Conservation (phyloP, 2,113 vertebrate species). For the Hippocampus zosterae region DNA sequence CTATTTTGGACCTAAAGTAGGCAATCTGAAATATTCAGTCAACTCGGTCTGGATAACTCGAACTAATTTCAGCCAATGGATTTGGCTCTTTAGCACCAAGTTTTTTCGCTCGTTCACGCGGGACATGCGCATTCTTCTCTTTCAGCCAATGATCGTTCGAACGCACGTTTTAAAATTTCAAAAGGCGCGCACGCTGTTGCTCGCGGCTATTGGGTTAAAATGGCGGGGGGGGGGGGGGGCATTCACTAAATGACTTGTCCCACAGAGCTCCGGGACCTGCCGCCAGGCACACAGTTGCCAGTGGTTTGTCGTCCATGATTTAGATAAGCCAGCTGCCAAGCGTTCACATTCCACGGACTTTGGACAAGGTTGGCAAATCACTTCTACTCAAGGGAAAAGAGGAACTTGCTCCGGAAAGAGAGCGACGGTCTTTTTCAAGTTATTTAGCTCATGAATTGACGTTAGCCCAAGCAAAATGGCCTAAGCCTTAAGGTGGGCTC, state of each 20-base stretch:
- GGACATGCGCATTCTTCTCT: too few species aligned
- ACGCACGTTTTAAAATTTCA: background rate
- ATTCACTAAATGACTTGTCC: too few species aligned
- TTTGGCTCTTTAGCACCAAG: too few species aligned
- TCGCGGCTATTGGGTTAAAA: background rate
- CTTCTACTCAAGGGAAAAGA: background rate
- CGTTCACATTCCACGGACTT: conserved; percentile 47
- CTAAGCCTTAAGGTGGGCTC: too few species aligned
- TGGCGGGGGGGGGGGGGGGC: background rate
- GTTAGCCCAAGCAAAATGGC: too few species aligned
- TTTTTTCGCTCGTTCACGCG: too few species aligned
- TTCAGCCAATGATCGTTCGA: too few species aligned
- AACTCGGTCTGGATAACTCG: too few species aligned
- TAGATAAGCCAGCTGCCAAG: conserved; percentile 66
- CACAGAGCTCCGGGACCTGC: conserved; percentile 16
- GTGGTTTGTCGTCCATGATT: conserved; percentile 69
- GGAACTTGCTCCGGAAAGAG: background rate
- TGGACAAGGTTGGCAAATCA: conserved; percentile 43
- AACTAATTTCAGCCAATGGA: too few species aligned
- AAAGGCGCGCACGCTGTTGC: background rate
- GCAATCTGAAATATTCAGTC: too few species aligned
- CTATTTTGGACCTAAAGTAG: too few species aligned
- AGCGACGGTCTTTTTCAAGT: background rate
- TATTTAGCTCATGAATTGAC: background rate
- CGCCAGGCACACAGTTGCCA: conserved; percentile 30